These are phyloP conservation scores for Hemiprocne comata DNA, from an alignment of 2,113 vertebrate species.

Conservation along the genomic window DNA sequence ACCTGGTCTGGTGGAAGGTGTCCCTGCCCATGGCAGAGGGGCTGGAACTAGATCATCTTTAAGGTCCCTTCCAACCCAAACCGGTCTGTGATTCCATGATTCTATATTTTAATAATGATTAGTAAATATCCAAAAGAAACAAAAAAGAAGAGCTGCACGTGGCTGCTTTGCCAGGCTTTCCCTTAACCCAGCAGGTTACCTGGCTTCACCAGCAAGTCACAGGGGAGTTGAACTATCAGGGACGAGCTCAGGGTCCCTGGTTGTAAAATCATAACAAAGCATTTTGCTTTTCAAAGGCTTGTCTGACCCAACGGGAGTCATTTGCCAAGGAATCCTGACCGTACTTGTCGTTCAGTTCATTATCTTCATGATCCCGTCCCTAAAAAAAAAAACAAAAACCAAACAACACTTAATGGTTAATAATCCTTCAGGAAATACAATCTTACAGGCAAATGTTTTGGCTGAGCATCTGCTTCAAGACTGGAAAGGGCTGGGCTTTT, in stretches of 20 bases:
- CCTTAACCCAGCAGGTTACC: not conserved
- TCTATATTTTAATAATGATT: not conserved
- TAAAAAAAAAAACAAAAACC: too few species aligned
- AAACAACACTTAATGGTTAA: slow-evolving; percentile 49
- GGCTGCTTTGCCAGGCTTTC: not conserved
- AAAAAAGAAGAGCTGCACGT: accelerated
- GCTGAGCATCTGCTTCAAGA: slow-evolving; percentile 8
- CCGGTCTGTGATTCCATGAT: too few species aligned
- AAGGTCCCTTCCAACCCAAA: too few species aligned
- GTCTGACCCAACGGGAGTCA: not conserved
- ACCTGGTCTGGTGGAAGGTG: too few species aligned
- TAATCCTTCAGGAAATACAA: slow-evolving; percentile 44
- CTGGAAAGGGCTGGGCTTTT: not conserved
- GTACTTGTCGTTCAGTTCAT: not conserved
- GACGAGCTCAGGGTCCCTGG: not conserved
- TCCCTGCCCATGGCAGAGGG: too few species aligned
- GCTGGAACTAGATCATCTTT: too few species aligned
- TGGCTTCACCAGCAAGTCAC: not conserved
- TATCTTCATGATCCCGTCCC: not conserved
- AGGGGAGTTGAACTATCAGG: not conserved
- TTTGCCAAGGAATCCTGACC: not conserved
- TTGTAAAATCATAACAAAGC: not conserved
- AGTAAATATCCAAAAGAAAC: not conserved
- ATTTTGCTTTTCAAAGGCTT: not conserved
- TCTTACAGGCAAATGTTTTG: slow-evolving; percentile 40